Evolutionary conservation across 1,140 invertebrate genomes (phyloP).

Genomic region (Aricia agestis): DNA sequence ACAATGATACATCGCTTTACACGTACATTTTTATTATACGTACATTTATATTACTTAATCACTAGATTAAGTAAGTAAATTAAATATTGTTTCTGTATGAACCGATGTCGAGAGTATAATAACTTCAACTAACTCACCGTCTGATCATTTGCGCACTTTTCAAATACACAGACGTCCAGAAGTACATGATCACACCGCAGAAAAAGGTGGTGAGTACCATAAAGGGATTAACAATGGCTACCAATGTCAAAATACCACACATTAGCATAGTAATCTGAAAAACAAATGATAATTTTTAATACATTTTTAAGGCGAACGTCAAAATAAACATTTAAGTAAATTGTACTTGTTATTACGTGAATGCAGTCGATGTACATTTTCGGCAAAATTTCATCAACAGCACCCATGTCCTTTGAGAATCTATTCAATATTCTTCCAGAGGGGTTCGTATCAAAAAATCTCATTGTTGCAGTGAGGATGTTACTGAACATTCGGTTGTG

Average conservation of each 20-base stretch:
- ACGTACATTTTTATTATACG: no score
- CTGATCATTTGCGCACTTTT: constrained; percentile 88
- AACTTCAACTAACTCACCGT: constrained; percentile 55
- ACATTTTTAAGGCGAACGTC: no score
- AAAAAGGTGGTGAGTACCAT: constrained; percentile 82
- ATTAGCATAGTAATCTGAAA: constrained; percentile 78
- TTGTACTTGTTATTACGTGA: constrained; percentile 68
- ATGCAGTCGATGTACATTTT: constrained; percentile 82
- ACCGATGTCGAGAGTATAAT: no score
- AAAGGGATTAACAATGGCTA: constrained; percentile 83
- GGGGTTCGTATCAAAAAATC: constrained; percentile 93
- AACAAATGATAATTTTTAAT: not conserved
- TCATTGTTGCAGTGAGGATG: constrained; percentile 88
- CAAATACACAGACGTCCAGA: constrained; percentile 84
- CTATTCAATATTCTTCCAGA: constrained; percentile 88
- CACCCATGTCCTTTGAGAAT: constrained; percentile 90
- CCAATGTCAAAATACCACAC: constrained; percentile 77
- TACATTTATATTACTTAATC: no score
- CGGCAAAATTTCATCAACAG: constrained; percentile 90
- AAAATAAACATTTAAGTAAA: constrained; percentile 2
- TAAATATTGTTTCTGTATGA: no score
- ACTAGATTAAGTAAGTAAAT: no score
- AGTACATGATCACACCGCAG: constrained; percentile 82
- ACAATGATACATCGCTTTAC: no score
- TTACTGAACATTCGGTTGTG: constrained; percentile 91